A percentile compares a stretch with the other conserved stretches of the same genome.
Conservation (phyloP, 2,888 invertebrate species). For the Hypomecis punctinalis region DNA sequence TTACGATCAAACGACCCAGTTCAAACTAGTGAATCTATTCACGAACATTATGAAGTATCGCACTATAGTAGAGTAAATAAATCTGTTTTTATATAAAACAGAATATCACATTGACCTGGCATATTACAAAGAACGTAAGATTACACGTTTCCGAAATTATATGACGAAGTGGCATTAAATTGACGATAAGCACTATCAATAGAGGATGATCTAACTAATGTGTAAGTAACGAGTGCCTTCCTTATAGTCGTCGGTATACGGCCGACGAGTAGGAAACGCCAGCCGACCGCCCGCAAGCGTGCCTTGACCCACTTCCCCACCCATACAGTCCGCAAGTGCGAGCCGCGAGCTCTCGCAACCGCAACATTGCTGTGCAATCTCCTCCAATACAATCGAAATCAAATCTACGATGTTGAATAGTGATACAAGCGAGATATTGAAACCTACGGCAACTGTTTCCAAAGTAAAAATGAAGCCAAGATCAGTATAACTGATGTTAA, state of each 20-base stretch:
- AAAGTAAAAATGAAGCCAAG: background rate
- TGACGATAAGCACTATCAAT: constrained; percentile 50
- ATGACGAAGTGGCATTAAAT: constrained; percentile 33
- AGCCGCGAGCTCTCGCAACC: constrained; percentile 57
- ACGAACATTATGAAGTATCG: background rate
- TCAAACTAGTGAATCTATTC: constrained; percentile 19
- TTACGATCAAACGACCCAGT: constrained; percentile 44
- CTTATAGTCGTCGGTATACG: constrained; percentile 58
- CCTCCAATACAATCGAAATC: constrained; percentile 28
- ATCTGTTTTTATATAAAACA: no score
- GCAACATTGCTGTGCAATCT: constrained; percentile 27
- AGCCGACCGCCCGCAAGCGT: constrained; percentile 63
- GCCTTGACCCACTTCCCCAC: constrained; percentile 80
- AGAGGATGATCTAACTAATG: constrained; percentile 59
- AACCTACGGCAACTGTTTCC: background rate
- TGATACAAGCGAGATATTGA: constrained; percentile 15
- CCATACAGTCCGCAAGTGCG: constrained; percentile 47
- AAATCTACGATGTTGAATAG: constrained; percentile 26
- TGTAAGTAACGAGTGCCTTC: constrained; percentile 73
- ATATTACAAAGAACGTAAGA: background rate
- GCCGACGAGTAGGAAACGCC: constrained; percentile 71
- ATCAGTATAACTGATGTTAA: no score
- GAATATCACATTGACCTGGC: background rate
- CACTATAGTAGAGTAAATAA: no score
- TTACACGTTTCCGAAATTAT: background rate